Conservation (phyloP, 2,888 invertebrate species). For the Heliconius ethilla region DNA sequence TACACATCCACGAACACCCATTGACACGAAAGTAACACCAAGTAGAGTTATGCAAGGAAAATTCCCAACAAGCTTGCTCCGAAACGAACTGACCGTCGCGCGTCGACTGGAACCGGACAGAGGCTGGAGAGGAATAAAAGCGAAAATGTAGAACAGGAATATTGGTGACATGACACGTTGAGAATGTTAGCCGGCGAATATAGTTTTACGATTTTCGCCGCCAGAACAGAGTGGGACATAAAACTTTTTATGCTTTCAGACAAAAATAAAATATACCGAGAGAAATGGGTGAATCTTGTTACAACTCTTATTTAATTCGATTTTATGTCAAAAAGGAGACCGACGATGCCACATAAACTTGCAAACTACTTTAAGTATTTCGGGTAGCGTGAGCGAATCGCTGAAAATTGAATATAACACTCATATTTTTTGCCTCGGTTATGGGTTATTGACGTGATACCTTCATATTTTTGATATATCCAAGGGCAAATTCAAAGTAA, state of each 20-base stretch:
- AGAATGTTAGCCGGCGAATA: conserved; percentile 52
- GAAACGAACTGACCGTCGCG: conserved; percentile 62
- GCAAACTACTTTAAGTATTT: conserved; percentile 33
- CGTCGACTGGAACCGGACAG: conserved; percentile 53
- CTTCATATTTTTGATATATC: background rate
- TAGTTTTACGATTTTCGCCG: conserved; percentile 46
- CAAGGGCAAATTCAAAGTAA: background rate
- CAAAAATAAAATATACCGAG: conserved; percentile 42
- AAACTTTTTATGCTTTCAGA: conserved; percentile 44
- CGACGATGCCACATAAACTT: conserved; percentile 33
- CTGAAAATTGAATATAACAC: conserved; percentile 25
- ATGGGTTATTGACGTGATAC: background rate
- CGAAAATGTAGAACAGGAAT: conserved; percentile 48
- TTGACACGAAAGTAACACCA: conserved; percentile 1
- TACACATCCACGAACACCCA: background rate
- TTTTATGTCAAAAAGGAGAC: conserved; percentile 37
- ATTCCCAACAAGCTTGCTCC: conserved; percentile 53
- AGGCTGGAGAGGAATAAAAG: conserved; percentile 47
- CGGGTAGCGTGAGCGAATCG: conserved; percentile 21
- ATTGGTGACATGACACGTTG: conserved; percentile 48
- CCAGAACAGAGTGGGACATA: conserved; percentile 41
- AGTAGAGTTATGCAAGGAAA: conserved; percentile 28
- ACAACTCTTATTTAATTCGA: conserved; percentile 41
- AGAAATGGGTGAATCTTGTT: conserved; percentile 42
- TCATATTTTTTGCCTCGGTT: conserved; percentile 15